Evolutionary conservation across 2,113 vertebrate species (phyloP), one percentile per base, ranked within the genome.

Genomic region (Jacana jacana): DNA sequence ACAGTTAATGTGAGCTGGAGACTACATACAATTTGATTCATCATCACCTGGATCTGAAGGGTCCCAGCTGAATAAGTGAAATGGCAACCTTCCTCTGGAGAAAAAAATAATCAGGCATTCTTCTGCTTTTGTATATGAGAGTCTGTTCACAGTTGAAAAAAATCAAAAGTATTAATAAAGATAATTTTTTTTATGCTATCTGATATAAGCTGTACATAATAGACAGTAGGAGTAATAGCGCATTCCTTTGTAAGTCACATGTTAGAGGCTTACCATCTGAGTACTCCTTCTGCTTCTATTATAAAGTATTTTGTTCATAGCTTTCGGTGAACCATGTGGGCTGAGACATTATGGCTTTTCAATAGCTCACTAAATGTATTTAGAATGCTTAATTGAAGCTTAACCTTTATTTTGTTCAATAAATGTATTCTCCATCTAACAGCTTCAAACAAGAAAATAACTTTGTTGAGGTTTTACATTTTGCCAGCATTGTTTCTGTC

Each of bases 371-470:
- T 94, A 96, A 97, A 96, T 95, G 94, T 86, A 96, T 97, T 98
- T 96, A 95, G 95, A 96, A 95, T 94, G 75, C 69, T 93, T 97
- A 97, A 97, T 89, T 97, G 96, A 97, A 94, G 91, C 57, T 97
- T 96, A 97, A 92, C 93, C 95, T 97, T 97, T 96, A 92, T 95
- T 97, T 95, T 96, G 88, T 94, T 95, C 92, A 95, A 78, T 93
- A 91, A 73, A 65, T 70, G 79, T 55, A 93, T 87, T 97, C 82
- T 92, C 81, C 75, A 86, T 81, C 83, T 95, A 97, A 96, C 79
- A 80, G 79, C 86, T 94, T 48, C 93, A 58, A 87, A 94, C 79
- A 89, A 91, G 90, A 91, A 94, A 90, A 92, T 77, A 82, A 91
- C 71, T 85, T 94, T 69, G 84, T 97, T 79, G 96, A 95, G 57